Evolutionary conservation across 2,888 invertebrate species (phyloP).

Genomic region (Euclidia mi): DNA sequence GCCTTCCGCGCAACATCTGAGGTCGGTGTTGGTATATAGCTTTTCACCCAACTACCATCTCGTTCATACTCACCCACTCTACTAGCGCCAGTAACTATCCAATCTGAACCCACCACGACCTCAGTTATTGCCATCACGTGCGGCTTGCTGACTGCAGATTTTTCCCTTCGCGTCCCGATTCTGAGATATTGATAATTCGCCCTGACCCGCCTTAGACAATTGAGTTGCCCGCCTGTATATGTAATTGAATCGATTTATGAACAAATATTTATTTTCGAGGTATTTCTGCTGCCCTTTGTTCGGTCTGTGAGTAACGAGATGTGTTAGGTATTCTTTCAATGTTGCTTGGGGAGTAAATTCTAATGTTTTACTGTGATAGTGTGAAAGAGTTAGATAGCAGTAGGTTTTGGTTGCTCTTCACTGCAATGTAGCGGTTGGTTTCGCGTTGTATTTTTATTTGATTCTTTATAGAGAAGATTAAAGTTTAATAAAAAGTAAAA

Average conservation of each 20-base stretch:
- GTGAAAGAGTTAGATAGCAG: no score
- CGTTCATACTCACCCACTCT: not conserved
- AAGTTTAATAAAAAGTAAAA: no score
- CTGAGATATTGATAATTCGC: constrained; percentile 77
- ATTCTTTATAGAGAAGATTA: no score
- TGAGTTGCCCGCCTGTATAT: constrained; percentile 43
- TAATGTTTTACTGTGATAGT: no score
- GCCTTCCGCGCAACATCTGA: no score
- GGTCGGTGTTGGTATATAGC: no score
- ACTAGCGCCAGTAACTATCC: constrained; percentile 31
- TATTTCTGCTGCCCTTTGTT: constrained; percentile 12
- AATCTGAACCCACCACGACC: constrained; percentile 56
- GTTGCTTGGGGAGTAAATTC: no score
- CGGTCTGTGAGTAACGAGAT: constrained; percentile 5
- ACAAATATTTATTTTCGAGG: constrained; percentile 50
- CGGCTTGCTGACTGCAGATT: constrained; percentile 72
- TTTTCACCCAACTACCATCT: no score
- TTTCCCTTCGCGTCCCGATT: constrained; percentile 64
- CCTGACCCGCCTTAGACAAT: constrained; percentile 56
- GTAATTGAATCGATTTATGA: constrained; percentile 57
- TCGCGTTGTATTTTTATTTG: no score
- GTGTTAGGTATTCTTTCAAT: no score
- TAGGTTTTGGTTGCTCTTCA: no score
- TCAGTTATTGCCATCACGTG: constrained; percentile 74
- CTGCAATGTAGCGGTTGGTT: no score